Percentiles rank a stretch among this genome's conserved stretches.
These are phyloP conservation scores for Dinocampus coccinellae DNA, from an alignment of 2,888 invertebrate species.

Conservation along the genomic window DNA sequence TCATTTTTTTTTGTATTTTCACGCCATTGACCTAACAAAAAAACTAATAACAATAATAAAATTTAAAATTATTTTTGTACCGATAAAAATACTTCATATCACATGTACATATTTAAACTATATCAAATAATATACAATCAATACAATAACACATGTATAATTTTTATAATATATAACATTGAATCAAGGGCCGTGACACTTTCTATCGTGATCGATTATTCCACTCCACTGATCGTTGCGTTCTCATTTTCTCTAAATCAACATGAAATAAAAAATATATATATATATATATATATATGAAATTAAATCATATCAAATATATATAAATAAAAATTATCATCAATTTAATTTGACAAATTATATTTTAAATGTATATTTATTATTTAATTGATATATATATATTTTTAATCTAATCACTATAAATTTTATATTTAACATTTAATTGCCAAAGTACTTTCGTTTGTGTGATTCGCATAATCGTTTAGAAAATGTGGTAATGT, in stretches of 20 bases:
- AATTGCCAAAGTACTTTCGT: background rate
- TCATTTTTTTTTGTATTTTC: background rate
- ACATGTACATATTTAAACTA: too few species aligned
- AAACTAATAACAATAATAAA: too few species aligned
- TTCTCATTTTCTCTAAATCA: background rate
- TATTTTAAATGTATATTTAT: background rate
- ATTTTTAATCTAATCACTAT: background rate
- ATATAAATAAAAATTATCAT: background rate
- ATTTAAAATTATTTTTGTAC: too few species aligned
- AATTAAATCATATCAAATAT: background rate
- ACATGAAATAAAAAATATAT: background rate
- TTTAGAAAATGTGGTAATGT: constrained; percentile 3
- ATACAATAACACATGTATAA: background rate
- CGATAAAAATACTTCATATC: background rate
- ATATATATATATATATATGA: background rate
- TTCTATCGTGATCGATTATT: constrained; percentile 13
- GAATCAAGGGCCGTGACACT: constrained; percentile 6
- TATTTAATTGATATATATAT: too few species aligned
- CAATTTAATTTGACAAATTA: too few species aligned
- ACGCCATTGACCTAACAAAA: constrained; percentile 38
- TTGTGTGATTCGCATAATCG: constrained; percentile 12
- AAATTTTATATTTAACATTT: background rate
- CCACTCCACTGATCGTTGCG: background rate
- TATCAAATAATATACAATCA: background rate
- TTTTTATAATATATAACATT: background rate